phyloP scores from a whole-genome alignment of 2,113 vertebrate species.

The Pithys albifrons region DNA sequence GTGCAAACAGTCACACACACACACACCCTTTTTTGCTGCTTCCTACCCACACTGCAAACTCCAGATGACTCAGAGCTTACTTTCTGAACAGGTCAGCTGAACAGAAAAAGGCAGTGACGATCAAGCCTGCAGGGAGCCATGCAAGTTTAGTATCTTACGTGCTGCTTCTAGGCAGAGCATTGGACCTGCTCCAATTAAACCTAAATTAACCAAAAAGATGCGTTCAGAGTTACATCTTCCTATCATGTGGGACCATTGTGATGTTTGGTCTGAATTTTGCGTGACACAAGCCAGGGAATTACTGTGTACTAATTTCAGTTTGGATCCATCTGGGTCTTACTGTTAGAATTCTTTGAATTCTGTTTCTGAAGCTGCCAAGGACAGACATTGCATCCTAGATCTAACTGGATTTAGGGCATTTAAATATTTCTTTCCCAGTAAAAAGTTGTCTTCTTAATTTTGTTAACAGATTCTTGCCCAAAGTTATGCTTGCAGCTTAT shows the following conservation, averaged over 20 bases:
- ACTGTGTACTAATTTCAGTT: neutral
- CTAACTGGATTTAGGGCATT: neutral
- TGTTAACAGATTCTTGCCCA: neutral
- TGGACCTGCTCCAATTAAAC: neutral
- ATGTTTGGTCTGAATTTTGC: neutral
- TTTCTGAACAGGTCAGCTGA: neutral
- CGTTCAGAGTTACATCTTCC: neutral
- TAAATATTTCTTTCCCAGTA: neutral
- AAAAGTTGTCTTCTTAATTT: neutral
- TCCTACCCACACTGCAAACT: neutral
- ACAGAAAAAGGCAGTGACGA: neutral
- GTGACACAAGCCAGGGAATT: neutral
- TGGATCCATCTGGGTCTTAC: neutral
- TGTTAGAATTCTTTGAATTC: neutral
- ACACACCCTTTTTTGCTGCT: neutral
- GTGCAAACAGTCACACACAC: neutral
- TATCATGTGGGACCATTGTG: neutral
- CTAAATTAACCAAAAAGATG: neutral
- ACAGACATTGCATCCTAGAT: neutral
- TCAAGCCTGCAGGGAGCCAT: neutral
- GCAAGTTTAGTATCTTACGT: neutral
- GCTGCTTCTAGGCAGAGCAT: neutral
- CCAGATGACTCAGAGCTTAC: conserved; percentile 9
- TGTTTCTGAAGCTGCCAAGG: neutral
- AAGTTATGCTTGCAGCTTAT: neutral